These are phyloP conservation scores for Idris sp. DNA, from an alignment of 1,140 invertebrate genomes.

Conservation along the genomic window DNA sequence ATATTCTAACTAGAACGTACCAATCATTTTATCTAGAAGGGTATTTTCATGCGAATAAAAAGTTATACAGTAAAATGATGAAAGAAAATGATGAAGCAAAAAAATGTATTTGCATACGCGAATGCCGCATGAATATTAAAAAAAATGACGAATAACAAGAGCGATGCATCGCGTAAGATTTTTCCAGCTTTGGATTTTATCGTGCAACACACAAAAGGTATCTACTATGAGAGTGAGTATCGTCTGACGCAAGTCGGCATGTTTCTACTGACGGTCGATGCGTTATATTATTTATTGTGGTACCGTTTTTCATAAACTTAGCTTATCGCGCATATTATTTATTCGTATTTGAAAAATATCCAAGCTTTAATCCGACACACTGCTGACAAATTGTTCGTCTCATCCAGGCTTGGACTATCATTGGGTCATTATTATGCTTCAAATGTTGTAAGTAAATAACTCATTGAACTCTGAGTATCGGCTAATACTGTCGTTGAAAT, in stretches of 20 bases:
- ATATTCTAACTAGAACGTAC: conserved; percentile 34
- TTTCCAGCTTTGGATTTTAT: conserved; percentile 34
- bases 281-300: conserved; percentile 53
- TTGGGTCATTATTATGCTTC: conserved; percentile 4
- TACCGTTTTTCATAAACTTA: conserved; percentile 22
- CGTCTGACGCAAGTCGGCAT: conserved; percentile 51
- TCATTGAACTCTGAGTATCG: no score
- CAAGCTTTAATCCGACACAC: not conserved
- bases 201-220: conserved; percentile 45
- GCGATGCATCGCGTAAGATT: conserved; percentile 35
- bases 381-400: conserved; percentile 25
- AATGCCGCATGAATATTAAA: conserved; percentile 59
- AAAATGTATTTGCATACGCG: conserved; percentile 50
- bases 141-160: conserved; percentile 51
- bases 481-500: no score
- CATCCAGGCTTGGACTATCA: not conserved
- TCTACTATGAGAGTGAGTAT: conserved; percentile 23
- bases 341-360: conserved; percentile 22
- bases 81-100: conserved; percentile 50
- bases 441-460: no score
- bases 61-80: conserved; percentile 25
- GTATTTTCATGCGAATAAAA: conserved; percentile 33
- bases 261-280: conserved; percentile 55
- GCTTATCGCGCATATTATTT: conserved; percentile 8
- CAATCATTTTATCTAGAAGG: conserved; percentile 52